Conservation (phyloP, 2,888 invertebrate genomes). For the Hyppa rectilinea region DNA sequence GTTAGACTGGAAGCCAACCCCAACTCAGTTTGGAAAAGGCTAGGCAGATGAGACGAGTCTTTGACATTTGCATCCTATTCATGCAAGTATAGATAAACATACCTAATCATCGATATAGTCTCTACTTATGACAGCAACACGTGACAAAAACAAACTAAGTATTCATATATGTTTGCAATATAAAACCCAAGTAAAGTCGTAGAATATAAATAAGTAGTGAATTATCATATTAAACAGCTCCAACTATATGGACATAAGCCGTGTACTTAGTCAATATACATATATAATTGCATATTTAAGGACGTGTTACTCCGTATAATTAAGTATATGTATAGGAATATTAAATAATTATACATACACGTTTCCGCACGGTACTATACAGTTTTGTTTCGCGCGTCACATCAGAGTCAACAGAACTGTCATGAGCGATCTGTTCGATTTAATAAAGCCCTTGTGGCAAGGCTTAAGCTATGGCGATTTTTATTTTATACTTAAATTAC, state of each 20-base stretch:
- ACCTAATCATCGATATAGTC: no score
- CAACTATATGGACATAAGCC: conserved; percentile 33
- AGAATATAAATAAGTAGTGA: conserved; percentile 23
- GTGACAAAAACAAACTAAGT: conserved; percentile 26
- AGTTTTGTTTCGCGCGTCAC: conserved; percentile 74
- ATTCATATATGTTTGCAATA: background rate
- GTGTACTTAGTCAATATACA: conserved; percentile 43
- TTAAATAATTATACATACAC: conserved; percentile 21
- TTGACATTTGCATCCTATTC: background rate
- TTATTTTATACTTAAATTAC: background rate
- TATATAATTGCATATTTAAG: conserved; percentile 47
- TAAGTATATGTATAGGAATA: conserved; percentile 17
- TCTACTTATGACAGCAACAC: conserved; percentile 4
- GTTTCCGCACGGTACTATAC: conserved; percentile 65
- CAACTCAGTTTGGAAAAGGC: no score
- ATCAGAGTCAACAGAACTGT: conserved; percentile 70
- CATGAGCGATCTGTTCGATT: conserved; percentile 56
- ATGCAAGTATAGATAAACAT: no score
- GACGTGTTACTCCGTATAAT: conserved; percentile 44
- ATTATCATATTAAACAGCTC: conserved; percentile 32
- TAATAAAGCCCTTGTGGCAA: conserved; percentile 31
- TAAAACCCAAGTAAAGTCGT: conserved; percentile 19
- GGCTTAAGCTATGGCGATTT: conserved; percentile 48
- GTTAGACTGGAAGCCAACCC: no score
- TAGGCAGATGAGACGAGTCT: no score